A percentile compares a stretch with the other conserved stretches of the same genome.
Conservation (phyloP, 2,113 vertebrate species). For the Chionis minor region DNA sequence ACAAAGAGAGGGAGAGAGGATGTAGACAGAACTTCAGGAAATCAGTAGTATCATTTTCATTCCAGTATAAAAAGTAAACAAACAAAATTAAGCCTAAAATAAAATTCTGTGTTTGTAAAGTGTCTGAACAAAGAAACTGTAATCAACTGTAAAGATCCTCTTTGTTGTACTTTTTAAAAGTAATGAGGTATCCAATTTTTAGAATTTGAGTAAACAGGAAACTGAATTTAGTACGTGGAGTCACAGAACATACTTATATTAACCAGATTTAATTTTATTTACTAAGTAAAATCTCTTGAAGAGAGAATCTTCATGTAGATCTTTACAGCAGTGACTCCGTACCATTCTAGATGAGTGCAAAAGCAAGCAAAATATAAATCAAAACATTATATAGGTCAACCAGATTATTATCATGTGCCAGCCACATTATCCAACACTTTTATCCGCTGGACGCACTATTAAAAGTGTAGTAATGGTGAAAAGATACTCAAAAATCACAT, state of each 20-base stretch:
- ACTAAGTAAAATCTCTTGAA: not conserved
- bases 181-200: not conserved
- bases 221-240: not conserved
- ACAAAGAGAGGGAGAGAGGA: not conserved
- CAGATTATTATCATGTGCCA: not conserved
- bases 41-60: not conserved
- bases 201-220: not conserved
- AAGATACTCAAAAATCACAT: not conserved
- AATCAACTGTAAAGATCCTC: not conserved
- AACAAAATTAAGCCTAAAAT: not conserved
- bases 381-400: not conserved
- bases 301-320: not conserved
- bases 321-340: not conserved
- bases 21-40: not conserved
- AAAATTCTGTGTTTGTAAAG: not conserved
- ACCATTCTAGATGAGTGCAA: not conserved
- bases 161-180: not conserved
- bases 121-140: not conserved
- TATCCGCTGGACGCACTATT: not conserved
- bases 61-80: not conserved
- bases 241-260: not conserved
- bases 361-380: not conserved
- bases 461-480: not conserved
- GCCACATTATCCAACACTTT: not conserved
- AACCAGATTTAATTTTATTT: not conserved